Percentiles rank a stretch among this genome's conserved stretches.
Conservation (phyloP, 2,113 vertebrate species). For the Mola mola region DNA sequence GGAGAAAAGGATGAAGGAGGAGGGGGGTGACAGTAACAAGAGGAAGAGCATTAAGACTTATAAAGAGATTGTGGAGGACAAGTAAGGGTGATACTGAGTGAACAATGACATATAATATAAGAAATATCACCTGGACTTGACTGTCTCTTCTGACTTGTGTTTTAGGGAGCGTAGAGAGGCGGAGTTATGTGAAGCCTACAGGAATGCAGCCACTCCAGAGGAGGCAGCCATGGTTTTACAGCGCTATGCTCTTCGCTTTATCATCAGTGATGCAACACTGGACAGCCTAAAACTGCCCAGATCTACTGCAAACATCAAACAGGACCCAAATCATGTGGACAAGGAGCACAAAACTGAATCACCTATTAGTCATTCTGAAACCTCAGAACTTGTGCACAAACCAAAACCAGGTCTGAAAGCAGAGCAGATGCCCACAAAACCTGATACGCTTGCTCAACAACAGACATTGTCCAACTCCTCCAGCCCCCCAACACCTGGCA, state of each 20-base stretch:
- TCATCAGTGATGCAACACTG: slow-evolving; percentile 95
- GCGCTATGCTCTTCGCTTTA: slow-evolving; percentile 95
- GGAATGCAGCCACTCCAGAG: slow-evolving; percentile 88
- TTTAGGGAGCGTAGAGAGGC: slow-evolving; percentile 88
- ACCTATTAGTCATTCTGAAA: slow-evolving; percentile 10
- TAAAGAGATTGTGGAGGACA: slow-evolving; percentile 97
- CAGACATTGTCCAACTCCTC: slow-evolving; percentile 5
- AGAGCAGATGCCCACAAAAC: slow-evolving; percentile 11
- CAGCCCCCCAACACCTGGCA: slow-evolving; percentile 67
- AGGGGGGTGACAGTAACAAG: slow-evolving; percentile 78
- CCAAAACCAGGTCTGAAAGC: slow-evolving; percentile 10
- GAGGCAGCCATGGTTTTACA: slow-evolving; percentile 93
- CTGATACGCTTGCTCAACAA: not conserved
- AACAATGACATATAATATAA: too few relatives aligned
- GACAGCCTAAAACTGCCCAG: slow-evolving; percentile 94
- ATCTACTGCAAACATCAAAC: slow-evolving; percentile 67
- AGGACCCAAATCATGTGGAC: slow-evolving; percentile 38
- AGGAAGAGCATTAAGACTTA: slow-evolving; percentile 99
- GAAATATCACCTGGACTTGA: too few relatives aligned
- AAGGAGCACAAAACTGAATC: slow-evolving; percentile 14
- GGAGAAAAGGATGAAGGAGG: slow-evolving; percentile 88
- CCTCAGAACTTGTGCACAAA: slow-evolving; percentile 17
- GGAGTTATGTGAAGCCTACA: slow-evolving; percentile 91
- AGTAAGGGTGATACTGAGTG: slow-evolving; percentile 76
- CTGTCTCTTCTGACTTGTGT: not conserved